Evolutionary conservation across 1,140 invertebrate species (phyloP).

Genomic region (Diploscapter pachys): DNA sequence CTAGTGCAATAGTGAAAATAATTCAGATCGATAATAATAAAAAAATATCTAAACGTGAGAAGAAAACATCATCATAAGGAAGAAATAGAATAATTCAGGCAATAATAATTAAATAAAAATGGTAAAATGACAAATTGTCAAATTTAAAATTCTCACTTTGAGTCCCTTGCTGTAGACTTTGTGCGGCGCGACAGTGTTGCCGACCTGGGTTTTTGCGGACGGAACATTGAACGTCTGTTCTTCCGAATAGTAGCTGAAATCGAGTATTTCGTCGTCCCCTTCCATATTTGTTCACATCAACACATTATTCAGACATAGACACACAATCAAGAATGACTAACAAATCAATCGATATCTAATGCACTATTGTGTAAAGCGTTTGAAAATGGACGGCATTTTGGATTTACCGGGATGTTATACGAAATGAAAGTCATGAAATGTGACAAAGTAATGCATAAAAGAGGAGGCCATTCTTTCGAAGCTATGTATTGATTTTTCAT

Average conservation of each 20-base stretch:
- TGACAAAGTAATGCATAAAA: too few species aligned
- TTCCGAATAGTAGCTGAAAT: slow-evolving; percentile 43
- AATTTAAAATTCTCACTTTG: slow-evolving; percentile 10
- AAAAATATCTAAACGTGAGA: background rate
- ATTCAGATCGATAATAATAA: slow-evolving; percentile 5
- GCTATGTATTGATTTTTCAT: background rate
- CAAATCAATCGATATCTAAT: too few species aligned
- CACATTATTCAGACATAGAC: too few species aligned
- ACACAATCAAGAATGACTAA: too few species aligned
- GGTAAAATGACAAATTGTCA: too few species aligned
- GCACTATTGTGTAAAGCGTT: too few species aligned
- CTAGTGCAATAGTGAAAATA: slow-evolving; percentile 3
- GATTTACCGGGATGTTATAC: too few species aligned
- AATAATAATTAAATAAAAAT: too few species aligned
- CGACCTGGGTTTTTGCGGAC: slow-evolving; percentile 20
- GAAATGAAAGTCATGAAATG: background rate
- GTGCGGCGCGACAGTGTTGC: slow-evolving; percentile 26
- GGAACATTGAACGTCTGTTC: slow-evolving; percentile 37
- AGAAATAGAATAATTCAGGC: slow-evolving; percentile 1
- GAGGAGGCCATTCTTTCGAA: background rate
- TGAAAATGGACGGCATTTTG: too few species aligned
- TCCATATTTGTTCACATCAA: background rate
- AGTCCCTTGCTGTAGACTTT: slow-evolving; percentile 33
- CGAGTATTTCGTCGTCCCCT: background rate
- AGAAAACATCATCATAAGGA: slow-evolving; percentile 3